Evolutionary conservation across 2,113 vertebrate genomes (phyloP), one percentile per base, ranked within the genome.

Genomic region (Trachemys scripta): DNA sequence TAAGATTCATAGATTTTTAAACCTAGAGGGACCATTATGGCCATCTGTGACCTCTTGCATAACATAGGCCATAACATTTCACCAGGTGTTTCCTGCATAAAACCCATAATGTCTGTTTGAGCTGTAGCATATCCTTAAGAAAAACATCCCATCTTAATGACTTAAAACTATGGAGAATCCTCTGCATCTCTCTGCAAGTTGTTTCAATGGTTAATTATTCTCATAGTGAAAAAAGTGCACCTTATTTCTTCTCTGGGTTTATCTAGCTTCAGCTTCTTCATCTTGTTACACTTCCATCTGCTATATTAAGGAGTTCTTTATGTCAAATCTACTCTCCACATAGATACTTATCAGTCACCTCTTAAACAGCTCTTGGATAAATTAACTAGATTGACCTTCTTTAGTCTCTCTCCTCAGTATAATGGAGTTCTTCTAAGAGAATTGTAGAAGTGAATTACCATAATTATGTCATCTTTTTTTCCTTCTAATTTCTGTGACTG

Each of bases 1-100:
- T 13, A 0, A 29, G 80, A 24, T 27, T 27, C 12, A 0, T 2
- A 1, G 72, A 0, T 47, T 35, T 24, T 24, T 24, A 4, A 8
- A 53, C 75, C 45, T 49, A 85, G 53, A 22, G 8, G 87, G 72
- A 5, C 19, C 42, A 54, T 69, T 69, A 69, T 69, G 31, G 17
- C 10, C 62, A 69, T 69, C 13, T 10, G 13, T 69, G 29, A n/a
- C 31, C 4, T 8, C 17, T 19, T 35, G 62, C 62, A 69, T 69
- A 69, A 69, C 31, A 7, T 24, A 69, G 35, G 6, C 62, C 35
- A 69, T 69, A 69, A n/a, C 16, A 69, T 35, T 14, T 35, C 13
- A 69, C 16, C 16, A 31, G 35, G 17, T 19, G 14, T 35, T 69
- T 69, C 56, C 35, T 69, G 31, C 17, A n/a, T 35, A n/a, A 69